These are phyloP conservation scores for Psilopsiagon aymara DNA, from an alignment of 2,113 vertebrate species.

Conservation along the genomic window DNA sequence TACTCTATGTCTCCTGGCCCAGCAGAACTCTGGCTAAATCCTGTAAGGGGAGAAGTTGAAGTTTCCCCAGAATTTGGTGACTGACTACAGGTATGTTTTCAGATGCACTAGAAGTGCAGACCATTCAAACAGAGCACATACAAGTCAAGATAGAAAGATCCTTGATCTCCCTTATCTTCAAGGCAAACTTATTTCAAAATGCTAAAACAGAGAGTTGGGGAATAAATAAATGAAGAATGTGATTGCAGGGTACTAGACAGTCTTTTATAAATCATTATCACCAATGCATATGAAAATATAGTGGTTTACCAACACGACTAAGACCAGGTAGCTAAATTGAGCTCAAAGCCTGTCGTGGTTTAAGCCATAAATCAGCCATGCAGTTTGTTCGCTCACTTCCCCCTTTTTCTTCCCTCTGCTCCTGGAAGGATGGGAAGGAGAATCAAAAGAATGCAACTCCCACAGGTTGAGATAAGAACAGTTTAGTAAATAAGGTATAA, in stretches of 20 bases:
- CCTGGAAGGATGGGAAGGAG: too few species aligned
- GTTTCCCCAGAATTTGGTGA: rapidly evolving
- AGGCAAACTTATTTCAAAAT: background rate
- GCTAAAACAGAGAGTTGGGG: background rate
- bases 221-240: background rate
- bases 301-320: background rate
- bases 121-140: background rate
- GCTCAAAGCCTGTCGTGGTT: background rate
- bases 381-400: too few species aligned
- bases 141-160: background rate
- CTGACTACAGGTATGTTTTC: background rate
- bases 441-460: too few species aligned
- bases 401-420: too few species aligned
- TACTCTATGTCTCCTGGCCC: background rate
- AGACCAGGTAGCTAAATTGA: background rate
- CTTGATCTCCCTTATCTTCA: background rate
- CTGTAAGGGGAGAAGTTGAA: background rate
- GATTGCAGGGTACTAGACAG: background rate
- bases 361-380: too few species aligned
- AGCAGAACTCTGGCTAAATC: background rate
- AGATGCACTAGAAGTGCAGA: background rate
- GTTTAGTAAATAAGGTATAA: too few species aligned
- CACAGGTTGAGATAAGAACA: too few species aligned
- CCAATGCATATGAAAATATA: background rate
- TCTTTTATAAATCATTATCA: background rate